These are phyloP conservation scores for Drosophila acutilabella DNA, from an alignment of 2,888 invertebrate genomes.

Conservation along the genomic window DNA sequence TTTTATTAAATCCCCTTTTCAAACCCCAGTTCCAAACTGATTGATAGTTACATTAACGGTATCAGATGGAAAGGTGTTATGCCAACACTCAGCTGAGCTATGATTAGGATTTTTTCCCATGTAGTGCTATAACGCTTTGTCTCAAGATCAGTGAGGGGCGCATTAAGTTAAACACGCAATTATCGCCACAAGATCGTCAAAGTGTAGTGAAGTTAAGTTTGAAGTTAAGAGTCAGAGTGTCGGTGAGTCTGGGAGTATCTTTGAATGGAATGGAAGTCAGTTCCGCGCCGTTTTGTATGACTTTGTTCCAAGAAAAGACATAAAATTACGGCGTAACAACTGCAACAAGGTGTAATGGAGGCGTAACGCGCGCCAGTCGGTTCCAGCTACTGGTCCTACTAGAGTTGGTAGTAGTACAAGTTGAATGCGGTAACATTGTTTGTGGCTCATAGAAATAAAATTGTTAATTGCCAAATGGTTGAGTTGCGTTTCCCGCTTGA, in stretches of 20 bases:
- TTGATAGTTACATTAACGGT: not conserved
- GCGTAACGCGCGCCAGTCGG: constrained; percentile 66
- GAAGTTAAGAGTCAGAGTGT: constrained; percentile 13
- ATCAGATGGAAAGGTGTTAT: constrained; percentile 13
- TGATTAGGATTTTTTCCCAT: constrained; percentile 5
- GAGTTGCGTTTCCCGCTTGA: constrained; percentile 68
- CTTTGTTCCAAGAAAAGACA: constrained; percentile 82
- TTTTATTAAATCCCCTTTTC: not conserved
- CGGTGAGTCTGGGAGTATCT: constrained; percentile 25
- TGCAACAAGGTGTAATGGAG: constrained; percentile 83
- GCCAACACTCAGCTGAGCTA: not conserved
- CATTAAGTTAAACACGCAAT: constrained; percentile 65
- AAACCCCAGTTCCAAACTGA: no score
- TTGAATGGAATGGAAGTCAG: constrained; percentile 51
- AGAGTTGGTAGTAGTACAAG: constrained; percentile 3
- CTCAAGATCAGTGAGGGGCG: constrained; percentile 23
- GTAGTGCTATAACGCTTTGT: not conserved
- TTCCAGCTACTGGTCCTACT: not conserved
- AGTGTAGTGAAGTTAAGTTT: constrained; percentile 3
- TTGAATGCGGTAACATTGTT: constrained; percentile 66
- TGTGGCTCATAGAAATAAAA: constrained; percentile 80
- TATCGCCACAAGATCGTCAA: constrained; percentile 63
- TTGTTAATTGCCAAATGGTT: constrained; percentile 79
- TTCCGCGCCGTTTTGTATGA: constrained; percentile 82
- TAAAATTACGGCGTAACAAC: constrained; percentile 83